Base-by-base conservation (phyloP, 2,113 vertebrate species). In the Stictonetta naevosa region DNA sequence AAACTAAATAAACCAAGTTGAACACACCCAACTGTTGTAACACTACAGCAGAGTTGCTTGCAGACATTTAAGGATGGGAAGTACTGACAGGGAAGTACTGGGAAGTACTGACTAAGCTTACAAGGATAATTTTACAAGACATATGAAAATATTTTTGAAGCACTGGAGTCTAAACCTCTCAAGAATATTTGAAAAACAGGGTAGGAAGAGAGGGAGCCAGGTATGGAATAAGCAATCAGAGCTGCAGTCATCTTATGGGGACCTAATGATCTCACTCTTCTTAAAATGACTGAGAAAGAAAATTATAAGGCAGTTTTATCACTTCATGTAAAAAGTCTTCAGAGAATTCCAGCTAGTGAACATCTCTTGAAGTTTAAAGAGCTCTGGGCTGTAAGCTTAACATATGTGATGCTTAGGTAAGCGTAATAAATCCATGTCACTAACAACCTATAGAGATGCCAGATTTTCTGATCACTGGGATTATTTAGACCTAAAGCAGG, bases 171-270 rank as follows among this genome's bases (percentile, higher is more conserved):
- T 13, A 86, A 55, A 72, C 9, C 10, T 78, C 62, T 50, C 8
- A 76, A 42, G 7, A 53, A 3, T 22, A 67, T n/a, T n/a, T 36
- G 5, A 72, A 86, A 84, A 83, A 58, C 8, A 14, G 40, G 20
- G 82, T 4, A 48, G 7, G 5, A 4, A 34, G 5, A 2, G 19
- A 93, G 5, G 20, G 8, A 74, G 16, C 0, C 0, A 79, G 31
- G 6, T 7, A 68, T 29, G 26, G 81, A 75, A 36, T 19, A 50
- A 60, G 42, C 11, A 2, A 71, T 13, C 18, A 81, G 52, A 67
- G 13, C 15, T 86, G 2, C 44, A 71, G 69, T 2, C 16, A 34
- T 52, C n/a, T 58, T 73, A 60, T 0, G 66, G 8, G 36, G 33
- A 44, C 6, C 9, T 69, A 60, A 86, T 7, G 7, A 92, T 25